These are phyloP conservation scores for Gasterosteus aculeatus DNA, from an alignment of 2,113 vertebrate species.

Conservation along the genomic window DNA sequence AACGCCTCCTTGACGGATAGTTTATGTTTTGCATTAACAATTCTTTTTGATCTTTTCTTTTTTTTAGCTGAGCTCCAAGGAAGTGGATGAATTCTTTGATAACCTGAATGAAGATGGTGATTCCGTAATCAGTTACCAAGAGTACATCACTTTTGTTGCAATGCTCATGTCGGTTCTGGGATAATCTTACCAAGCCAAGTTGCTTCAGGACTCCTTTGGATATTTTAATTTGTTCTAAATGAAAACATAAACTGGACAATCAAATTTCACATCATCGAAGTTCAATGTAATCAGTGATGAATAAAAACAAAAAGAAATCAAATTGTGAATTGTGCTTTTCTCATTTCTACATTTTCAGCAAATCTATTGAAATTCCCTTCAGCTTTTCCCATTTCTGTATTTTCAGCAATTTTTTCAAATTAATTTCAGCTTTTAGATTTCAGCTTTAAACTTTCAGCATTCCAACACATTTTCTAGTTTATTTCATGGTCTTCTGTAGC, in stretches of 20 bases:
- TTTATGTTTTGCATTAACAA: not conserved
- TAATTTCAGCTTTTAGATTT: not conserved
- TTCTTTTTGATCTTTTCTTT: not conserved
- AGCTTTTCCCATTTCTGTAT: no score
- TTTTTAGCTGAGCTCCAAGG: not conserved
- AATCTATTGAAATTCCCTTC: no score
- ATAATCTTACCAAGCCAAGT: not conserved
- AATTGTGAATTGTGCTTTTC: not conserved
- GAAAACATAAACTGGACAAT: not conserved
- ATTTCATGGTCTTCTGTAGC: not conserved
- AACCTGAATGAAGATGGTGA: conserved; percentile 52
- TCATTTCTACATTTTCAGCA: not conserved
- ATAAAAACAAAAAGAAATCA: not conserved
- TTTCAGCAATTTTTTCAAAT: no score
- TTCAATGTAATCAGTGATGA: not conserved
- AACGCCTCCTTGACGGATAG: not conserved
- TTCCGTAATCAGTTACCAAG: conserved; percentile 61
- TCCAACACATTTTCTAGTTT: not conserved
- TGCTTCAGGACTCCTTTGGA: not conserved
- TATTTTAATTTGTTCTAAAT: not conserved
- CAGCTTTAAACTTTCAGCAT: not conserved
- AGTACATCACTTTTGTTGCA: conserved; percentile 50
- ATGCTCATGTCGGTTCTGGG: conserved; percentile 4
- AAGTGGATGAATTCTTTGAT: conserved; percentile 17
- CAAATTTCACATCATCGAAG: not conserved